These are phyloP conservation scores for Leucozona laternaria DNA, from an alignment of 2,888 invertebrate genomes.

Conservation along the genomic window DNA sequence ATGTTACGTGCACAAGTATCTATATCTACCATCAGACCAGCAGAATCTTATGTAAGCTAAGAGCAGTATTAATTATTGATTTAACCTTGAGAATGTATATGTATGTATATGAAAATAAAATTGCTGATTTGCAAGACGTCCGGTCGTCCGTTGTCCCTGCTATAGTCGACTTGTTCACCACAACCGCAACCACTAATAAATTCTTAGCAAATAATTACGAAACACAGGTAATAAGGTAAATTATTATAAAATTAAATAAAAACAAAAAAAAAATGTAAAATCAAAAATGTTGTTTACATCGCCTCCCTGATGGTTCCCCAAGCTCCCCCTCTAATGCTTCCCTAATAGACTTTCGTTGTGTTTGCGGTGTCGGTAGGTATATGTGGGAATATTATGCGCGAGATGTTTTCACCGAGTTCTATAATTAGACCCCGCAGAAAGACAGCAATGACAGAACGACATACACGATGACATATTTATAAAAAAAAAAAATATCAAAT, in stretches of 20 bases:
- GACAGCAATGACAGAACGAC: slow-evolving; percentile 30
- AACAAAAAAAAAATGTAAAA: slow-evolving; percentile 38
- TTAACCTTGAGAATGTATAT: slow-evolving; percentile 57
- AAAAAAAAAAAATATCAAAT: slow-evolving; percentile 50
- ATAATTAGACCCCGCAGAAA: slow-evolving; percentile 62
- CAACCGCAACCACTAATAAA: slow-evolving; percentile 25
- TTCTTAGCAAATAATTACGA: slow-evolving; percentile 50
- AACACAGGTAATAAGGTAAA: slow-evolving; percentile 52
- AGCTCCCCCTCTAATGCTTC: background rate
- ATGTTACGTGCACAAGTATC: slow-evolving; percentile 56
- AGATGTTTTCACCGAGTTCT: slow-evolving; percentile 60
- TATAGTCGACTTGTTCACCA: background rate
- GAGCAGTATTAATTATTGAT: slow-evolving; percentile 72
- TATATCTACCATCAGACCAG: slow-evolving; percentile 32
- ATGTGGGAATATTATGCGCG: slow-evolving; percentile 29
- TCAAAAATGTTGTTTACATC: slow-evolving; percentile 57
- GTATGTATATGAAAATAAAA: slow-evolving; percentile 60
- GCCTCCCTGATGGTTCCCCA: background rate
- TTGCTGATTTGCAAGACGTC: slow-evolving; percentile 55
- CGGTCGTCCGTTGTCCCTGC: slow-evolving; percentile 15
- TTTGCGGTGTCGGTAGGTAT: background rate
- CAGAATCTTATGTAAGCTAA: slow-evolving; percentile 61
- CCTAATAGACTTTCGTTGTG: slow-evolving; percentile 10
- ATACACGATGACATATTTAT: slow-evolving; percentile 60
- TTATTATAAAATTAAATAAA: slow-evolving; percentile 26